Evolutionary conservation across 2,113 vertebrate genomes (phyloP), one percentile per base, ranked within the genome.

Genomic region (Pelecanoides urinatrix): DNA sequence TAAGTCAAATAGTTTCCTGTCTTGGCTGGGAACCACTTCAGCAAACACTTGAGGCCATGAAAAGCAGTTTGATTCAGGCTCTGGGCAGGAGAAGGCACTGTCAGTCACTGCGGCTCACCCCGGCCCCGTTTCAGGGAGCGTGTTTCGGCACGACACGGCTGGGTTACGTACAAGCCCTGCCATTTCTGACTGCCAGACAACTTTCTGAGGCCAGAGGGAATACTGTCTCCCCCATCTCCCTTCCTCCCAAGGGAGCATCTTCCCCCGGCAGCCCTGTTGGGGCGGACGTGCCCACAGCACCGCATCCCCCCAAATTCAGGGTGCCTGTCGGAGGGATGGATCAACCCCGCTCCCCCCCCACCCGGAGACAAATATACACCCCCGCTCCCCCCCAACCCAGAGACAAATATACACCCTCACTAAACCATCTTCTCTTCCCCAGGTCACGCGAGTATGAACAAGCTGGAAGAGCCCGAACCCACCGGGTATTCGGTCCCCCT

Each of bases 1-100:
- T 4, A 92, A 97, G 96, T 95, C 94, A 96, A 89, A 94, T 85
- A 92, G 96, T 87, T 97, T 97, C 94, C 94, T 97, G 94, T 94
- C 96, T 97, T 97, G 96, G 95, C 96, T 92, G 70, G 91, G 84
- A 94, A 84, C 45, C 80, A 70, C 92, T 53, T 76, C 2, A 0
- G 89, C 96, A 97, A 95, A 92, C 91, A 89, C 94, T 96, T 2
- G 84, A 86, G 97, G 96, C 94, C 96, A 97, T 58, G 95, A 87
- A 85, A 76, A 95, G 90, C 95, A 76, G 95, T 86, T 89, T 44
- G 86, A 49, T 75, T 38, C 36, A 22, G 80, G 86, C 94, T 90
- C 49, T 16, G 73, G 94, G 92, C 95, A 97, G 90, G 76, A 68
- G 92, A 32, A 78, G 79, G 89, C 84, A 66, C 94, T 17, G 90